Evolutionary conservation across 2,888 invertebrate genomes (phyloP).

Genomic region (Parelbella ahira): DNA sequence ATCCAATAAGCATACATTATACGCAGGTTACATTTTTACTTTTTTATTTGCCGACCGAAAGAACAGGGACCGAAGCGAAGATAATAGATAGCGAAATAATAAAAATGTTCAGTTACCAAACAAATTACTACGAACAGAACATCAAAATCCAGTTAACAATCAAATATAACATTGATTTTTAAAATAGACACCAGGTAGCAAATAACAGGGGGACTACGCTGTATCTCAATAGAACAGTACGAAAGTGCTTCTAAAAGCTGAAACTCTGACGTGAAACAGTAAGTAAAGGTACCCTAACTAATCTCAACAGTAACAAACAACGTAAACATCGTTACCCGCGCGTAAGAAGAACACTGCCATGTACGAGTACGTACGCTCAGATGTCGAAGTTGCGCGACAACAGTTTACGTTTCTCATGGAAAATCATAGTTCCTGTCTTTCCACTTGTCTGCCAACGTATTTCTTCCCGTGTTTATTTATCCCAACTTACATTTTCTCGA

Average conservation of each 20-base stretch:
- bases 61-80: no score
- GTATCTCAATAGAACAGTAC: no score
- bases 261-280: conserved; percentile 9
- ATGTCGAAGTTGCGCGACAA: conserved; percentile 21
- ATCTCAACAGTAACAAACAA: conserved; percentile 21
- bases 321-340: conserved; percentile 21
- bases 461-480: not conserved
- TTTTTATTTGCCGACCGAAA: no score
- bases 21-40: no score
- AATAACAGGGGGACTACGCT: no score
- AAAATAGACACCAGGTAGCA: no score
- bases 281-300: conserved; percentile 23
- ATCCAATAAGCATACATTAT: no score
- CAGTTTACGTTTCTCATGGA: conserved; percentile 20
- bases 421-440: conserved; percentile 16
- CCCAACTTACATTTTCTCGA: not conserved
- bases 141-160: no score
- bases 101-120: no score
- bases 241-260: conserved; percentile 6
- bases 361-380: no score
- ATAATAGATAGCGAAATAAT: no score
- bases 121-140: no score
- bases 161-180: not conserved
- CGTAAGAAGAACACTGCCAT: conserved; percentile 14
- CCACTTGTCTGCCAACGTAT: conserved; percentile 9